Base-by-base conservation (phyloP, 2,113 vertebrate genomes). In the Uropsilus gracilis region DNA sequence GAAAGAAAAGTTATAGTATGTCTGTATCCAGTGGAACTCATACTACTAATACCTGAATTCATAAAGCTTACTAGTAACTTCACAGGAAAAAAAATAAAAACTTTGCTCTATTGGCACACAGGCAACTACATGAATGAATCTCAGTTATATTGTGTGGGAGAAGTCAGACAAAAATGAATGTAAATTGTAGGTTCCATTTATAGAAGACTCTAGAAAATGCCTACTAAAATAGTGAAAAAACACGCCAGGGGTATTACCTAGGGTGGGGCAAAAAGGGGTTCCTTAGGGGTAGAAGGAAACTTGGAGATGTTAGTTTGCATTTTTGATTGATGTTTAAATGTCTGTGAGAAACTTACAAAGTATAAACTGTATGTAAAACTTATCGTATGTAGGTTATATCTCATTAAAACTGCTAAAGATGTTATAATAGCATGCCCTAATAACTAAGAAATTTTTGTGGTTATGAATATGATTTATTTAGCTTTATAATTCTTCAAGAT, bases 391-490 rank as follows among this genome's bases (percentile, higher is more conserved):
- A 77, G 85, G 0, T 63, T 96, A 75, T n/a, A 63, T 30, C 37
- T 39, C 22, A 77, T 0, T 81, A 50, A 94, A 92, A 14, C 77
- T 86, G 46, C 66, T 69, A 20, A 89, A 53, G 22, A 48, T 84
- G n/a, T 68, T 76, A 14, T 18, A 81, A 20, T 24, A 71, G n/a
- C 50, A 53, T 30, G 57, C 20, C 57, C 20, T 72, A 73, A 50
- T 80, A 87, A 24, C 7, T 89, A 89, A 84, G 42, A 72, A 64
- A 39, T 91, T 93, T 73, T 78, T 34, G 34, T 93, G 39, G 8
- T 71, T 89, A 18, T 77, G 8, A 94, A 37, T 89, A 59, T 64
- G 37, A 73, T 87, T 89, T 91, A 18, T 82, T 96, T 86, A 69
- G 22, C 9, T 68, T 90, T 72, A 69, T 85, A 73, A 89, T 73